These are phyloP conservation scores for Dryobates pubescens DNA, from an alignment of 2,797 vertebrate genomes.

Conservation along the genomic window DNA sequence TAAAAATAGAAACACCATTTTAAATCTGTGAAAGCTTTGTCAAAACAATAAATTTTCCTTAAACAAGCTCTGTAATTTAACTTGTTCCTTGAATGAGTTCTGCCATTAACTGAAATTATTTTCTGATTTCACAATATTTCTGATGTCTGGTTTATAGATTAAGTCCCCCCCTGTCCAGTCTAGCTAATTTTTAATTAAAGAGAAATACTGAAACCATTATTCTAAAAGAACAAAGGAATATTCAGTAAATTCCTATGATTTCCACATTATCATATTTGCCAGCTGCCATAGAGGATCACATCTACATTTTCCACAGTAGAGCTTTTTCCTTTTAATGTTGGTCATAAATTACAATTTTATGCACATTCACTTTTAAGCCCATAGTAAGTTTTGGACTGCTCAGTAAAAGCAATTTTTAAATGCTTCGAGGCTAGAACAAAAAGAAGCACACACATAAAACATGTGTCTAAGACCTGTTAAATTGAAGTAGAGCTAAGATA, in stretches of 20 bases:
- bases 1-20: neutral
- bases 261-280: constrained; percentile 9
- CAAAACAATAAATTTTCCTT: neutral
- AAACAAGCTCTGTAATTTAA: neutral
- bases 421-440: neutral
- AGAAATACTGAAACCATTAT: neutral
- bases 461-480: neutral
- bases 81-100: neutral
- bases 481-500: neutral
- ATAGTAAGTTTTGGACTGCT: neutral
- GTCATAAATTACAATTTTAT: neutral
- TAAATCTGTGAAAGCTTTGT: neutral
- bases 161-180: neutral
- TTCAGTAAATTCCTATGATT: neutral
- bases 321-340: neutral
- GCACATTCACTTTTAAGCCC: neutral
- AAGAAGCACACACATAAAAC: neutral
- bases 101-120: neutral
- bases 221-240: neutral
- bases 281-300: neutral
- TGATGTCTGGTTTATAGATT: neutral
- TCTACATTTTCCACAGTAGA: neutral
- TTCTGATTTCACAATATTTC: neutral
- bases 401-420: neutral
- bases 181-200: neutral